Conservation (phyloP, 2,113 vertebrate species). For the Charina bottae region DNA sequence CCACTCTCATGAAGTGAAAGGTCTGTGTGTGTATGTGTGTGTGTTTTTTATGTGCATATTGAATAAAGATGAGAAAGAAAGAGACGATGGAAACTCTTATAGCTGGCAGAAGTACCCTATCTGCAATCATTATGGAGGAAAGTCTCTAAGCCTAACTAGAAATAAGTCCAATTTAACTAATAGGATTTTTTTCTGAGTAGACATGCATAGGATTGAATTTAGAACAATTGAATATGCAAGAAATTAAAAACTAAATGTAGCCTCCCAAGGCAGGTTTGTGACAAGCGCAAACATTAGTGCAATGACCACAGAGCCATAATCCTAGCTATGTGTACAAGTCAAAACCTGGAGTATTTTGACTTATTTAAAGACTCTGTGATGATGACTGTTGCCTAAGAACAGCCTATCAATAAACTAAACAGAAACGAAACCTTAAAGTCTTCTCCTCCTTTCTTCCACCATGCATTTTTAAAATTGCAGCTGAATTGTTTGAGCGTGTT, state of each 20-base stretch:
- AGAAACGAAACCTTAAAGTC: background rate
- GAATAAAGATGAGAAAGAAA: background rate
- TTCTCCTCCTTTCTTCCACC: background rate
- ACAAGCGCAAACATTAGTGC: background rate
- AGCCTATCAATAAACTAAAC: constrained; percentile 2
- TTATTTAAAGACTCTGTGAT: background rate
- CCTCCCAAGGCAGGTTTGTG: background rate
- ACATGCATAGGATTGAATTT: background rate
- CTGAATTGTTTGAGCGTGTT: background rate
- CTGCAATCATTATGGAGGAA: background rate
- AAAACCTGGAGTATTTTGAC: background rate
- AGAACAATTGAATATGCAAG: background rate
- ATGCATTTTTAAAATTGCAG: background rate
- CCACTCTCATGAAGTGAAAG: background rate
- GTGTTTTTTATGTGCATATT: background rate
- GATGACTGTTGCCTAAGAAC: background rate
- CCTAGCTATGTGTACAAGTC: background rate
- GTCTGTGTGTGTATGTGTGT: too few species aligned
- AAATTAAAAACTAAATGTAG: background rate
- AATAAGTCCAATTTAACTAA: background rate
- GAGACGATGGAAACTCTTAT: background rate
- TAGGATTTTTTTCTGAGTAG: background rate
- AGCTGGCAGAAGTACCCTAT: background rate
- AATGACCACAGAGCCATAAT: background rate
- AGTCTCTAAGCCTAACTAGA: background rate